Evolutionary conservation across 2,888 invertebrate genomes (phyloP), one percentile per base, ranked within the genome.

Genomic region (Deroplatys truncata): DNA sequence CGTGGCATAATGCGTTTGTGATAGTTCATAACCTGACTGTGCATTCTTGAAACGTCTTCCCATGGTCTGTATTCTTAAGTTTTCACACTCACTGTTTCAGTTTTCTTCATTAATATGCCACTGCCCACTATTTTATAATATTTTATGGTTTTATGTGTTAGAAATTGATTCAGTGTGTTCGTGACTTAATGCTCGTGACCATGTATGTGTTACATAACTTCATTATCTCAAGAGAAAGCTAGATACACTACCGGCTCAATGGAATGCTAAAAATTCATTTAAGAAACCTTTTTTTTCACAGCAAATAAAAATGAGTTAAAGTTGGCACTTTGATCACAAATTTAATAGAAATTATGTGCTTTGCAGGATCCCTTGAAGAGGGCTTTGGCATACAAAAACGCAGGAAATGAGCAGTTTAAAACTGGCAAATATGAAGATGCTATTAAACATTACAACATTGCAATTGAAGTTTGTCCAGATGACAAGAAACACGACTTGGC

Each of bases 401-500:
- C 97, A 94, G 99, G 99, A 90, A 99, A 99, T 93, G 95, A 95
- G 91, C 96, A 96, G 91, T 99, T 98, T 93, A 97, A 97, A 92
- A 95, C 96, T 90, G 97, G 97, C 89, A 98, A 98, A 93, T 99
- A 96, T 93, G 97, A 98, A 92, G 98, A 98, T 93, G 99, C 99
- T 25, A 97, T 99, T 90, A 93, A 95, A 72, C 96, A 96, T 92
- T 99, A 99, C 93, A 97, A 97, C 92, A 97, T 97, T 94, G 99
- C 99, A 1, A 99, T 99, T 89, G 98, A 98, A 92, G 95, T 97
- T 72, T 98, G 98, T 92, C 97, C 98, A 0, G 94, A 94, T 91
- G 95, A 97, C 89, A 95, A 96, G 92, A 94, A 94, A 43, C 95
- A 95, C 0, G 98, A 98, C 91, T 94, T 98, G 89, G 97, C 99